phyloP scores from a whole-genome alignment of 2,797 vertebrate genomes.

The Propithecus perrieri region DNA sequence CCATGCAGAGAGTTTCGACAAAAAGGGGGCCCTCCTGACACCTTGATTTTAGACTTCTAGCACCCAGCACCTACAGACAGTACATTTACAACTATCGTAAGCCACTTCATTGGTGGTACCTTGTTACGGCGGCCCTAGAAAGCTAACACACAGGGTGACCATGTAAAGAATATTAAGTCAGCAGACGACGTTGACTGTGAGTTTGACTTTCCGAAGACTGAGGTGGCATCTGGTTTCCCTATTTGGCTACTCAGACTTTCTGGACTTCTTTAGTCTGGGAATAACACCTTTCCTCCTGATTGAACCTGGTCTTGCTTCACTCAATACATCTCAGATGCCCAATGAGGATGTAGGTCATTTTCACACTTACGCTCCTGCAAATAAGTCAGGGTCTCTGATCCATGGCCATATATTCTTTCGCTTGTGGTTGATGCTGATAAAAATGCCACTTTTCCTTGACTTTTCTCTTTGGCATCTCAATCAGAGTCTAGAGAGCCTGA shows the following conservation, averaged over 20 bases:
- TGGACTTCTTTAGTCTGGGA: not conserved
- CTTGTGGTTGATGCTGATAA: accelerated
- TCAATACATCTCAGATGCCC: not conserved
- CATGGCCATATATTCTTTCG: accelerated
- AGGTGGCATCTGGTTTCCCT: not conserved
- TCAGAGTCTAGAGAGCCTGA: accelerated
- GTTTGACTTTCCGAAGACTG: not conserved
- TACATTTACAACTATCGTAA: not conserved
- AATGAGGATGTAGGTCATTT: not conserved
- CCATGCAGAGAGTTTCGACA: not conserved
- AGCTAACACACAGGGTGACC: accelerated
- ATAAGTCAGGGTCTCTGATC: not conserved
- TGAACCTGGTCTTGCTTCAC: accelerated
- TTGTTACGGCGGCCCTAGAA: too few relatives aligned
- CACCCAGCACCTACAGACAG: too few relatives aligned
- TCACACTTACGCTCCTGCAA: accelerated
- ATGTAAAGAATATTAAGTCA: not conserved
- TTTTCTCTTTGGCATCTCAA: not conserved
- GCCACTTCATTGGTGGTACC: accelerated
- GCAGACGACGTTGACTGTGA: not conserved
- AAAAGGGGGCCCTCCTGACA: not conserved
- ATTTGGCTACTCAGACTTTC: too few relatives aligned
- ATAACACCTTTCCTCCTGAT: too few relatives aligned
- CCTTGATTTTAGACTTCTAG: accelerated
- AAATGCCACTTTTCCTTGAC: not conserved